Conservation (phyloP, 2,888 invertebrate genomes). For the Nephrotoma guestfalica region DNA sequence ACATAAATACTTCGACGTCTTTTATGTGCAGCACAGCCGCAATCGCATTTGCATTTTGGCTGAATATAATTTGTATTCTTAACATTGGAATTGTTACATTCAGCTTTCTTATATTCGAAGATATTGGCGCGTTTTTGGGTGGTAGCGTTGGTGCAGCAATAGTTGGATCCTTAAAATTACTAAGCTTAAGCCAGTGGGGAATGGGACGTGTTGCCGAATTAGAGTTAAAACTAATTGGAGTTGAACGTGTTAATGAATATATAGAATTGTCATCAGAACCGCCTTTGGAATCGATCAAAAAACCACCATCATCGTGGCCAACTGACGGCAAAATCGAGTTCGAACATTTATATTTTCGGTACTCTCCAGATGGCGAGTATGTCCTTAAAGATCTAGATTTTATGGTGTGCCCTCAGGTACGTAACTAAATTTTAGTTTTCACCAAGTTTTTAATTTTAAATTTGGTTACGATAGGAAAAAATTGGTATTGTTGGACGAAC, state of each 20-base stretch:
- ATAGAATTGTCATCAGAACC: constrained; percentile 40
- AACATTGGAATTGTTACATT: constrained; percentile 77
- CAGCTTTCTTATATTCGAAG: constrained; percentile 56
- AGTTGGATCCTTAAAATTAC: constrained; percentile 51
- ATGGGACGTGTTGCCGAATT: constrained; percentile 76
- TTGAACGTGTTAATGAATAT: constrained; percentile 74
- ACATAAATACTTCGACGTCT: constrained; percentile 60
- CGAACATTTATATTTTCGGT: constrained; percentile 44
- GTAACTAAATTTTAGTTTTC: background rate
- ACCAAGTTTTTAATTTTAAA: background rate
- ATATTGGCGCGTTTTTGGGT: constrained; percentile 33
- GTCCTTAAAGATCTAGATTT: constrained; percentile 55
- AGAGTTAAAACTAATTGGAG: constrained; percentile 68
- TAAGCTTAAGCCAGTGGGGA: constrained; percentile 67
- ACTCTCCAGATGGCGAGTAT: constrained; percentile 44
- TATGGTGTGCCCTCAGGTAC: constrained; percentile 22
- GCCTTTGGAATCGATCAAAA: constrained; percentile 13
- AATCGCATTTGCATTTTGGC: constrained; percentile 83
- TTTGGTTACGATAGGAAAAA: constrained; percentile 31
- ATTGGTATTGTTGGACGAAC: constrained; percentile 78
- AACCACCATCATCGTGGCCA: constrained; percentile 38
- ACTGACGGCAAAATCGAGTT: constrained; percentile 43
- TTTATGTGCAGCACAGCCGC: constrained; percentile 71
- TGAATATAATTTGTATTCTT: constrained; percentile 74
- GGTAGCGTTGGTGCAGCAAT: constrained; percentile 59